Evolutionary conservation across 2,797 vertebrate genomes (phyloP), one percentile per base, ranked within the genome.

Genomic region (Sphaeramia orbicularis): DNA sequence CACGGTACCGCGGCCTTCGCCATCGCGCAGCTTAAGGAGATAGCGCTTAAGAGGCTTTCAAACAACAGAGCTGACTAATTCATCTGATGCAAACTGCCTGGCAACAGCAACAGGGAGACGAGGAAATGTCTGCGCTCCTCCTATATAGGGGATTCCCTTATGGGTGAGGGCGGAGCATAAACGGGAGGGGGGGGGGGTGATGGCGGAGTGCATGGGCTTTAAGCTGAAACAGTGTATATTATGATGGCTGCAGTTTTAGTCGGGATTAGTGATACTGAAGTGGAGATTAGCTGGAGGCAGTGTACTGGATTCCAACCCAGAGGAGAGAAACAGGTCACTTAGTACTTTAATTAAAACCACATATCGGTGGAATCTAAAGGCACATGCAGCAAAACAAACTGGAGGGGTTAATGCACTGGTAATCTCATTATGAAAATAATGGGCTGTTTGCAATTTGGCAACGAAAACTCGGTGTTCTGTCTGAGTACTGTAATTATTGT

Each of bases 71-170:
- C 83, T 85, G 85, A 83, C 80, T 85, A 88, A 87, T 84, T 88
- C 81, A 78, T 90, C 60, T 69, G 71, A 82, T 71, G 65, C 75
- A 91, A 88, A 87, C 89, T 91, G 89, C 91, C 91, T 90, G 89
- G 89, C 86, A 92, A 92, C 90, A 91, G 85, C 77, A 62, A 24
- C 47, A 61, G 44, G 60, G 71, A 78, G 77, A 78, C 67, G 43
- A 59, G 11, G 79, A 71, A 60, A 43, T 16, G 18, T 47, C 54
- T 41, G 67, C 32, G 50, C 82, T 88, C 79, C 74, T 82, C 84
- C 84, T 80, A 71, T 78, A 52, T 61, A 15, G 21, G 53, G 74
- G 73, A 81, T 70, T 84, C 65, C 86, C 77, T 58, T 55, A 30
- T 47, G 64, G 80, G 67, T 74, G 42, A 14, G 80, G 82, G 87